Evolutionary conservation across 2,888 invertebrate species (phyloP), one percentile per base, ranked within the genome.

Genomic region (Amiota communis): DNA sequence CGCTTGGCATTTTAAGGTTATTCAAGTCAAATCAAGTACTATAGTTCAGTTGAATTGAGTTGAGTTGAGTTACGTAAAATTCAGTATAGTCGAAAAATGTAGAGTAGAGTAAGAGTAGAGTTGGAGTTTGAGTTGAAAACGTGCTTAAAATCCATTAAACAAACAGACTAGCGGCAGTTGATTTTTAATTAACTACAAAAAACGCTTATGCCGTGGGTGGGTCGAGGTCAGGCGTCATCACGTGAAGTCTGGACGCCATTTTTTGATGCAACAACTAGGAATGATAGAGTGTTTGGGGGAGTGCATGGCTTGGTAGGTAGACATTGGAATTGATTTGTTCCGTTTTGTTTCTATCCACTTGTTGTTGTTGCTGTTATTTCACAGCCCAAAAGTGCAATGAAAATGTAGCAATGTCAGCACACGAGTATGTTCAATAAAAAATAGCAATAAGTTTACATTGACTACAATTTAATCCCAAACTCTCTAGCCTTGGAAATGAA

Each of bases 131-230:
- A 17, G 47, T 68, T 77, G 76, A 77, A 80, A 84, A 82, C 87
- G 86, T 85, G 87, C 87, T 88, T 89, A 88, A 89, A 89, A 89
- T 89, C 89, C 89, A 89, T 89, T 89, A 86, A 87, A 89, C 89
- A 89, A 89, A 89, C 88, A 89, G 80, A 83, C 89, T 89, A 84
- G 82, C 79, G 89, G 89, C 89, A 85, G 89, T 89, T 89, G 89
- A 88, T 89, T 89, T 89, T 89, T 89, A 89, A 89, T 89, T 89
- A 89, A 89, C 87, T 84, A 81, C 82, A 83, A 83, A 68, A 83
- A 83, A 85, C 83, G 83, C 83, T 84, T 81, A 82, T 78, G 79
- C 76, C 75, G 72, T 36, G 3, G 36, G 51, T 51, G 67, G 51
- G 51, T 63, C n/a, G n/a, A n/a, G n/a, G n/a, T 51, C 51, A 51